Evolutionary conservation across 2,113 vertebrate genomes (phyloP).

Genomic region (Oplegnathus fasciatus): DNA sequence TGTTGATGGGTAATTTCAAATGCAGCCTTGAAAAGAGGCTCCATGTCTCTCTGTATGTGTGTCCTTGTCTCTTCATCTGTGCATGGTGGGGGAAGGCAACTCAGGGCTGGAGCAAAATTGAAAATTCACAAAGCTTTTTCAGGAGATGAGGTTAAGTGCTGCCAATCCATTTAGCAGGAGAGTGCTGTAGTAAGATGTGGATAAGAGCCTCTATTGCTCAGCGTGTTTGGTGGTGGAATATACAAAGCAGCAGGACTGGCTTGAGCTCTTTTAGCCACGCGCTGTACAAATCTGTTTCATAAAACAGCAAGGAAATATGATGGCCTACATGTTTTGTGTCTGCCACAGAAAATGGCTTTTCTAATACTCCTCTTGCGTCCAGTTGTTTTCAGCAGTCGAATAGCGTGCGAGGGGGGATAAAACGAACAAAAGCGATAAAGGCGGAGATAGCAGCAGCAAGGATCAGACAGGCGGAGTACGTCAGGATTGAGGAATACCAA

Average conservation of each 20-base stretch:
- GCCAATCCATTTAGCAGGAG: conserved; percentile 77
- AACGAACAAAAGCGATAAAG: conserved; percentile 21
- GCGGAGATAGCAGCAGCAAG: conserved; percentile 29
- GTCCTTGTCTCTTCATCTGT: conserved; percentile 57
- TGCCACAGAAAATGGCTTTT: neutral
- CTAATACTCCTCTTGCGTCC: conserved; percentile 6
- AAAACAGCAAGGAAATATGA: conserved; percentile 8
- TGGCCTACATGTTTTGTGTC: neutral
- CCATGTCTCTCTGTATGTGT: conserved; percentile 22
- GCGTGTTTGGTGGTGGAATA: conserved; percentile 33
- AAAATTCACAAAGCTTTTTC: conserved; percentile 76
- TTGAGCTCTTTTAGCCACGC: neutral
- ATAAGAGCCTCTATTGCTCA: conserved; percentile 22
- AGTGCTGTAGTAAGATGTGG: conserved; percentile 47
- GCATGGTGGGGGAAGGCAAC: conserved; percentile 15
- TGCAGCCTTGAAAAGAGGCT: conserved; percentile 72
- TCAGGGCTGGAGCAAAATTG: conserved; percentile 61
- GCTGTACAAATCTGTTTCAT: conserved; percentile 13
- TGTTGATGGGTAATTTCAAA: conserved; percentile 64
- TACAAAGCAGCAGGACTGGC: conserved; percentile 12
- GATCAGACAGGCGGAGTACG: conserved; percentile 47
- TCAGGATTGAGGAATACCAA: conserved; percentile 72
- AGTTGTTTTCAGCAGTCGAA: conserved; percentile 57
- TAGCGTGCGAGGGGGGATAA: neutral
- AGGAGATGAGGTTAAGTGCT: conserved; percentile 75